Percentiles rank a stretch among this genome's conserved stretches.
Conservation (phyloP, 92 coral and sea anemone species). For the Virgularia gustaviana region DNA sequence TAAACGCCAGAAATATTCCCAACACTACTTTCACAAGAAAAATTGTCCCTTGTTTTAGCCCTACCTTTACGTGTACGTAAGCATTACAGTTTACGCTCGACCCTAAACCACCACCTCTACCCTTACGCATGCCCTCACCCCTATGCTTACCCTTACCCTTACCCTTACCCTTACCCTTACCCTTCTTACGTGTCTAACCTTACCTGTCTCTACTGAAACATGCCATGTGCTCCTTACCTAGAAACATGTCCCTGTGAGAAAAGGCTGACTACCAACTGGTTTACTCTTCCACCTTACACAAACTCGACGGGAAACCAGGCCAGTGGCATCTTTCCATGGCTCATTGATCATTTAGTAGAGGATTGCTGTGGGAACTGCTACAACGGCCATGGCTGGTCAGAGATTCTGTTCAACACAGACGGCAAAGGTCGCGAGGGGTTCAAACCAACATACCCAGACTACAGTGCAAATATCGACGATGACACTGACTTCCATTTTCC, state of each 20-base stretch:
- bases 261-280: slow-evolving; percentile 61
- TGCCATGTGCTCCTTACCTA: too few relatives aligned
- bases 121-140: too few relatives aligned
- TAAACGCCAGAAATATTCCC: background rate
- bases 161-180: too few relatives aligned
- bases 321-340: slow-evolving; percentile 63
- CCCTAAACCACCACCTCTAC: too few relatives aligned
- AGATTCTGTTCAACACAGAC: slow-evolving; percentile 26
- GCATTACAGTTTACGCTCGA: too few relatives aligned
- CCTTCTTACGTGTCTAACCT: too few relatives aligned
- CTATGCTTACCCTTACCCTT: too few relatives aligned
- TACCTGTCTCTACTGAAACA: too few relatives aligned
- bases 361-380: slow-evolving; percentile 65
- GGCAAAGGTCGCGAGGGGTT: slow-evolving; percentile 29
- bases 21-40: too few relatives aligned
- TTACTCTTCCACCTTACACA: slow-evolving; percentile 61
- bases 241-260: slow-evolving; percentile 77
- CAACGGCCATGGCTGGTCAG: slow-evolving; percentile 58
- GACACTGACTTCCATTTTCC: slow-evolving; percentile 71
- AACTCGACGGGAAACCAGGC: slow-evolving; percentile 21
- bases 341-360: slow-evolving; percentile 50
- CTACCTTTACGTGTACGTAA: too few relatives aligned
- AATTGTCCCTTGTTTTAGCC: too few relatives aligned
- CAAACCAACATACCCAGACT: slow-evolving; percentile 22
- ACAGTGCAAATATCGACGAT: slow-evolving; percentile 22